These are phyloP conservation scores for Seira ritae DNA, from an alignment of 2,888 invertebrate genomes.

Conservation along the genomic window DNA sequence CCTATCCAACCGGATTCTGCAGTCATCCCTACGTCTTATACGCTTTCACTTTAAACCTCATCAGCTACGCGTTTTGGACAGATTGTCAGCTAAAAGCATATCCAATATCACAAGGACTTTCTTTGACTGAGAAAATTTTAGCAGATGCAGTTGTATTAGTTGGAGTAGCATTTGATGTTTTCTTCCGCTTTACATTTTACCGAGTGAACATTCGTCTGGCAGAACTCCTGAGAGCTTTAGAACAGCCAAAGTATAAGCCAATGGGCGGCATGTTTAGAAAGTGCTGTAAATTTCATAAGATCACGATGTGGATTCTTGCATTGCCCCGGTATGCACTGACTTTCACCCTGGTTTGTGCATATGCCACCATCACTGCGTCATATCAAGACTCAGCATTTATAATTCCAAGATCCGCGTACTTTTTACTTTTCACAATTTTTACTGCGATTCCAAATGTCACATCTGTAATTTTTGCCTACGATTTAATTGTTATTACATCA, in stretches of 20 bases:
- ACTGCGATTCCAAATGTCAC: constrained; percentile 38
- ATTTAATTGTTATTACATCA: constrained; percentile 54
- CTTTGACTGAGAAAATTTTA: constrained; percentile 37
- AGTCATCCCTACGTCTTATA: constrained; percentile 53
- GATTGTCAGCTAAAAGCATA: constrained; percentile 50
- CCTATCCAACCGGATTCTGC: constrained; percentile 53
- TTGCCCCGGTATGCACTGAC: constrained; percentile 42
- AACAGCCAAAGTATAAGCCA: constrained; percentile 45
- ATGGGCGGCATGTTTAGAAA: constrained; percentile 24
- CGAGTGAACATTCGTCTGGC: constrained; percentile 35
- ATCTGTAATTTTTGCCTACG: constrained; percentile 57
- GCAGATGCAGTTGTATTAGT: constrained; percentile 49
- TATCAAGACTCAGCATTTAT: constrained; percentile 30
- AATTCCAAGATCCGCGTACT: constrained; percentile 47
- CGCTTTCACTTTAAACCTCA: constrained; percentile 34
- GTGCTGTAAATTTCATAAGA: constrained; percentile 53
- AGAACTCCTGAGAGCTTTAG: constrained; percentile 31
- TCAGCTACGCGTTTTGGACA: constrained; percentile 49
- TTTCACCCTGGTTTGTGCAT: constrained; percentile 31
- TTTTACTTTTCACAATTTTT: constrained; percentile 34
- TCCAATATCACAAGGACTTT: constrained; percentile 23
- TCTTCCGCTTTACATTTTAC: constrained; percentile 51
- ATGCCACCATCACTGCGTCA: neutral
- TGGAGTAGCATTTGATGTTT: constrained; percentile 45
- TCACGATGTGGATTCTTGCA: constrained; percentile 36